A percentile compares a stretch with the other conserved stretches of the same genome.
These are phyloP conservation scores for Remorina albescens DNA, from an alignment of 2,797 vertebrate species.

Conservation along the genomic window DNA sequence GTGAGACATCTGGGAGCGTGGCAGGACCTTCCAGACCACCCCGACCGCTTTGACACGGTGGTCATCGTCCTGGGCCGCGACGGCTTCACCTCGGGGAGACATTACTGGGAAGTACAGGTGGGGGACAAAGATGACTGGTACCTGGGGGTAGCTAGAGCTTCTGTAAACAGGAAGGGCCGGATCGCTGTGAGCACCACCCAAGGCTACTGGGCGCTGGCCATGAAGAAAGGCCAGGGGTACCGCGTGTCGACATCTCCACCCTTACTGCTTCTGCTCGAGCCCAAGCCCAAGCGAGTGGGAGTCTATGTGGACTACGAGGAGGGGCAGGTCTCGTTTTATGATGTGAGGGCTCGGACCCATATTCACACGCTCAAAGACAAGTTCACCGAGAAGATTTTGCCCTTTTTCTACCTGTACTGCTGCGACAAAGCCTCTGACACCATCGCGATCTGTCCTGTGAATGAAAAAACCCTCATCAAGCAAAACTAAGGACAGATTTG, in stretches of 20 bases:
- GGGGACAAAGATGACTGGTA: conserved; percentile 89
- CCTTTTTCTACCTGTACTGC: conserved; percentile 88
- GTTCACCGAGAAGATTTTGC: conserved; percentile 81
- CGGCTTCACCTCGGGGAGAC: conserved; percentile 82
- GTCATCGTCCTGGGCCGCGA: conserved; percentile 85
- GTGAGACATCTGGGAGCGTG: conserved; percentile 82
- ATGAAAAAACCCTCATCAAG: conserved; percentile 71
- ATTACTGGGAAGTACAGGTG: conserved; percentile 90
- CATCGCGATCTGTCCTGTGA: conserved; percentile 74
- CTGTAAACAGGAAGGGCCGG: conserved; percentile 85
- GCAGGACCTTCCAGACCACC: conserved; percentile 84
- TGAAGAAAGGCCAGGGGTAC: conserved; percentile 86
- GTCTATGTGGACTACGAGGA: conserved; percentile 86
- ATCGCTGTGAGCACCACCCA: conserved; percentile 82
- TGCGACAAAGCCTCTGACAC: conserved; percentile 86
- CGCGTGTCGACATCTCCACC: conserved; percentile 81
- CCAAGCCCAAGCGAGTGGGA: conserved; percentile 77
- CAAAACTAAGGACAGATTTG: conserved; percentile 59
- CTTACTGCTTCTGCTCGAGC: conserved; percentile 56
- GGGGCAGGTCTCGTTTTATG: conserved; percentile 86
- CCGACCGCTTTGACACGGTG: conserved; percentile 85
- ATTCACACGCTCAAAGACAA: conserved; percentile 83
- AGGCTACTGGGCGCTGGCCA: conserved; percentile 87
- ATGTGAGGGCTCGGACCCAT: conserved; percentile 75
- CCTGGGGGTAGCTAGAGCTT: conserved; percentile 85